Conservation (phyloP, 2,888 invertebrate species). For the Caenorhabditis wallacei region DNA sequence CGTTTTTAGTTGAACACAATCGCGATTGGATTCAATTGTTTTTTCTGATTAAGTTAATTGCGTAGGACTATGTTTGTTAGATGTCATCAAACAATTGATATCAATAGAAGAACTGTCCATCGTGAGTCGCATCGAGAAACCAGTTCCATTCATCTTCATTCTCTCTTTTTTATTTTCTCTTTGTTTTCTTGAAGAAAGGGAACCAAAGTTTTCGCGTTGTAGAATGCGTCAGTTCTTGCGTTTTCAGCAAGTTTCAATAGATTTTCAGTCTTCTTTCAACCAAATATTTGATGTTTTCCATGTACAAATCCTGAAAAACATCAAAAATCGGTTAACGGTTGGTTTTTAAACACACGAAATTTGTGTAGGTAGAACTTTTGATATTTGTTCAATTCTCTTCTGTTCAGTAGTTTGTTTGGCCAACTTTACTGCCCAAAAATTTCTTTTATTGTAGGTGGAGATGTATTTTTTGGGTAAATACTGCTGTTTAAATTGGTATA, state of each 20-base stretch:
- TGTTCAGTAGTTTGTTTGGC: constrained; percentile 9
- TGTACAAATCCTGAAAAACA: constrained; percentile 9
- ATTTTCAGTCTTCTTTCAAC: neutral
- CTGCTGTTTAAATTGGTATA: neutral
- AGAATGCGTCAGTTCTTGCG: neutral
- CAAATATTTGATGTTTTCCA: constrained; percentile 4
- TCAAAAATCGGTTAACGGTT: constrained; percentile 17
- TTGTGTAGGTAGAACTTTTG: constrained; percentile 20
- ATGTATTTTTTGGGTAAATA: constrained; percentile 18
- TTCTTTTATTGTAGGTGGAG: constrained; percentile 10
- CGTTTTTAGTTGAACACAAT: no score
- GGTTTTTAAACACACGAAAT: neutral
- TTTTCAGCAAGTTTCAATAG: neutral
- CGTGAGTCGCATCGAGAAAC: neutral
- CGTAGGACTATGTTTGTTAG: no score
- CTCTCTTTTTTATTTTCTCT: neutral
- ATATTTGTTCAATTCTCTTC: constrained; percentile 12
- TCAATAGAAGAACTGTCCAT: no score
- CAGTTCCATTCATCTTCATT: constrained; percentile 5
- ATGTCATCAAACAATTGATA: no score
- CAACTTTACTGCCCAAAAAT: constrained; percentile 1
- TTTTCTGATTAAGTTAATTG: no score
- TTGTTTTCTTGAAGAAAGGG: constrained; percentile 7
- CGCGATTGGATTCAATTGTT: no score
- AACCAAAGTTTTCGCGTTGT: constrained; percentile 3